Base-by-base conservation (phyloP, 1,140 invertebrate species). In the Rhopalosiphum maidis region DNA sequence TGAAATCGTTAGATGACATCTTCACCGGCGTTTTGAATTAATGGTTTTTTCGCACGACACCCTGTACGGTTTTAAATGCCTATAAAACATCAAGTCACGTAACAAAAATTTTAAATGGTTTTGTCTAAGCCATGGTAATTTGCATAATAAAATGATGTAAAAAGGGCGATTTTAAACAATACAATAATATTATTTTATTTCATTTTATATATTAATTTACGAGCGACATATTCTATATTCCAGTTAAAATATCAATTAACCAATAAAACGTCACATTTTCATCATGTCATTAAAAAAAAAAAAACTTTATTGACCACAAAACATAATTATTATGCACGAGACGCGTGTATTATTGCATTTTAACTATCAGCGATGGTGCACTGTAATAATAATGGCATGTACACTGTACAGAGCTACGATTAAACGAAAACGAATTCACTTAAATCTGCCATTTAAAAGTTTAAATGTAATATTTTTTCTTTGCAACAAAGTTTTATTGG, bases 11-110 rank as follows among this genome's bases (percentile, higher is more conserved):
- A 5, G 11, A 68, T 68, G 15, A 68, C 55, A 60, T n/a, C 30
- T 68, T 68, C 15, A 60, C 55, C 30, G 25, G 11, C 55, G 15
- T 9, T 68, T n/a, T 4, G 4, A 68, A n/a, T 18, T n/a, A 68
- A n/a, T 68, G 60, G 30, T n/a, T 68, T 5, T 83, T 83, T 83
- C 21, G 21, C 35, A 37, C 21, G 8, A 83, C 35, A 37, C 77
- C 18, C 77, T 37, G 35, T 23, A 2, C 7, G 21, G 1, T 41
- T 83, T 37, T 35, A 83, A 83, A 83, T 23, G 77, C 77, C n/a
- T 83, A 83, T 37, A 83, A 83, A 83, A 35, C 18, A 35, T 83
- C 77, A 43, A 85, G 83, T 85, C 83, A 85, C 83, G 83, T 85
- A 43, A 85, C 23, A 43, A 41, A 43, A 43, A 43, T 25, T 37